Evolutionary conservation across 1,140 invertebrate species (phyloP).

Genomic region (Arion vulgaris): DNA sequence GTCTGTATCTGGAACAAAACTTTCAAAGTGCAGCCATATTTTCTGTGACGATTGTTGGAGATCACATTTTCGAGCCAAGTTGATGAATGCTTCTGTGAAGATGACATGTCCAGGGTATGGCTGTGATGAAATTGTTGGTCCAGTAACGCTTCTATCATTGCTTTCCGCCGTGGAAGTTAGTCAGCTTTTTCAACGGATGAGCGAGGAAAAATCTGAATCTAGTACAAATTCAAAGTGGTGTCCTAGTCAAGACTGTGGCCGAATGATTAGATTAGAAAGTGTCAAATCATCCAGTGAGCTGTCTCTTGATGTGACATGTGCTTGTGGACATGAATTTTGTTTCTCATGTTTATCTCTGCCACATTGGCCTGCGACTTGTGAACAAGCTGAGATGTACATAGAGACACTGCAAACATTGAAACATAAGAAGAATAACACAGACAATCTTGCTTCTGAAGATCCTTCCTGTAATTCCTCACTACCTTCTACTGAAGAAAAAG

Average conservation of each 20-base stretch:
- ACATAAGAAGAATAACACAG: background rate
- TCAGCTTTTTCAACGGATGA: conserved; percentile 28
- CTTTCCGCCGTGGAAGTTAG: conserved; percentile 47
- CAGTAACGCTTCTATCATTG: conserved; percentile 47
- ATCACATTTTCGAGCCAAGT: conserved; percentile 42
- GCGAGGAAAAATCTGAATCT: conserved; percentile 41
- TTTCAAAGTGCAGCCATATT: conserved; percentile 54
- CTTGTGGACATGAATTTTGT: conserved; percentile 54
- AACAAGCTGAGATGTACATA: conserved; percentile 40
- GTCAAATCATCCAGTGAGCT: too few species aligned
- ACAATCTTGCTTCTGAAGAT: background rate
- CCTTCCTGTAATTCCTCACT: background rate
- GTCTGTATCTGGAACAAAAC: conserved; percentile 38
- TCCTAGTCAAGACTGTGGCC: conserved; percentile 54
- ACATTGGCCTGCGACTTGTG: conserved; percentile 59
- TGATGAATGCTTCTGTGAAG: conserved; percentile 6
- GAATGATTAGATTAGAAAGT: conserved; percentile 42
- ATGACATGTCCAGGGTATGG: conserved; percentile 52
- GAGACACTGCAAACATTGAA: conserved; percentile 24
- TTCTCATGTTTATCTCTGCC: conserved; percentile 48
- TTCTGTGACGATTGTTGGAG: conserved; percentile 60
- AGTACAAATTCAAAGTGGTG: conserved; percentile 49
- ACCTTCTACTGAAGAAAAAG: background rate
- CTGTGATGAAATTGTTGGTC: conserved; percentile 47
- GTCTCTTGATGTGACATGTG: conserved; percentile 42